Conservation (phyloP, 2,113 vertebrate species). For the Pelobates fuscus region DNA sequence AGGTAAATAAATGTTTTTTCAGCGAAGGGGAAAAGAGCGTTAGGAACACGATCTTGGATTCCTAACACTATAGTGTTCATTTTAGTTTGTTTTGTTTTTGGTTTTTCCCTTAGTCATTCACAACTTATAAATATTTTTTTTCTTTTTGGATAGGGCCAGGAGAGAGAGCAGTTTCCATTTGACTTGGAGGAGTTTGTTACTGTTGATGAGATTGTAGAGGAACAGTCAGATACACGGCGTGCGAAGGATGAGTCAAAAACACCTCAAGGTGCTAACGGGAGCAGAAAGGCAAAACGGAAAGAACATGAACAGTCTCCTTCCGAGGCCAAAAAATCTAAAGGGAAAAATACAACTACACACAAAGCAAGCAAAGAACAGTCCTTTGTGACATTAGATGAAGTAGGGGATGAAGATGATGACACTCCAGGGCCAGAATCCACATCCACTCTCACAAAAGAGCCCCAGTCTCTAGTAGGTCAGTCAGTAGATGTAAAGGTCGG, state of each 20-base stretch:
- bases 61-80: too few species aligned
- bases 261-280: slow-evolving; percentile 39
- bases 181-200: slow-evolving; percentile 86
- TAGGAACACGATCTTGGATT: too few species aligned
- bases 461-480: slow-evolving; percentile 62
- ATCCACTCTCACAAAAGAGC: neutral
- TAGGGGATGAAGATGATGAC: slow-evolving; percentile 81
- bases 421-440: slow-evolving; percentile 44
- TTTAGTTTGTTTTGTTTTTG: too few species aligned
- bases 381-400: slow-evolving; percentile 82
- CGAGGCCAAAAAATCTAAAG: slow-evolving; percentile 61
- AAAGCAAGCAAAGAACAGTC: slow-evolving; percentile 53
- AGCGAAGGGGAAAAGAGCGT: too few species aligned
- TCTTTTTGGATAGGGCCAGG: slow-evolving; percentile 31
- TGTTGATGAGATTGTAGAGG: slow-evolving; percentile 83
- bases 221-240: slow-evolving; percentile 32
- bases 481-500: slow-evolving; percentile 60
- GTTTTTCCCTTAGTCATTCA: too few species aligned
- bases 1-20: too few species aligned
- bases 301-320: slow-evolving; percentile 48
- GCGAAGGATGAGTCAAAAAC: slow-evolving; percentile 6
- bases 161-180: slow-evolving; percentile 72
- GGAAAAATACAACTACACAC: slow-evolving; percentile 19
- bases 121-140: neutral
- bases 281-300: slow-evolving; percentile 63